Evolutionary conservation across 2,113 vertebrate genomes (phyloP), one percentile per base, ranked within the genome.

Genomic region (Etia nguti): DNA sequence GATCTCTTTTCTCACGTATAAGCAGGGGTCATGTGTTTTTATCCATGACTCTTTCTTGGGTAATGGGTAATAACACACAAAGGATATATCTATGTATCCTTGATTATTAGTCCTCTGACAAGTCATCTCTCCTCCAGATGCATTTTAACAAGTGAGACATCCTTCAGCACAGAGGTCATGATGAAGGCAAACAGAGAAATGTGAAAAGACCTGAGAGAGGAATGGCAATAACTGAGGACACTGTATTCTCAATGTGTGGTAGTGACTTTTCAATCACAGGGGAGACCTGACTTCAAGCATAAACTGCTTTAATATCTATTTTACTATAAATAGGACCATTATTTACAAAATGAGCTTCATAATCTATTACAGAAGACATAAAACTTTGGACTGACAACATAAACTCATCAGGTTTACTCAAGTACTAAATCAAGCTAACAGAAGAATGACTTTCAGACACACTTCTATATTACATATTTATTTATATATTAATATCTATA

Each of bases 401-500:
- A 11, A 22, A 55, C n/a, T 24, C n/a, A 55, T 24, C 5, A 22
- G 52, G 55, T 54, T 54, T 54, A 55, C 9, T n/a, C 3, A 56
- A 56, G 10, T 24, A 56, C 11, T 56, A 13, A 56, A 56, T 24
- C 22, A 13, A 24, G 54, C 24, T 24, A 56, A 24, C 6, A 56
- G 22, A 56, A 56, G 22, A 22, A 55, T 22, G 10, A 12, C 18
- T 24, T 13, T 56, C 22, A n/a, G 22, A 24, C 24, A 24, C 22
- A 12, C 22, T 24, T 55, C 54, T 55, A 12, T 24, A 6, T 18
- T 2, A 3, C 22, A 2, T n/a, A 22, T 2, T 1, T 20, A 4
- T 46, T 2, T 16, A 16, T 9, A 5, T 54, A 6, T 13, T 12
- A 3, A 2, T 6, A 6, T 8, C 1, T 0, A 5, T 0, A 56